phyloP scores from a whole-genome alignment of 2,113 vertebrate genomes.

The Melanerpes formicivorus region DNA sequence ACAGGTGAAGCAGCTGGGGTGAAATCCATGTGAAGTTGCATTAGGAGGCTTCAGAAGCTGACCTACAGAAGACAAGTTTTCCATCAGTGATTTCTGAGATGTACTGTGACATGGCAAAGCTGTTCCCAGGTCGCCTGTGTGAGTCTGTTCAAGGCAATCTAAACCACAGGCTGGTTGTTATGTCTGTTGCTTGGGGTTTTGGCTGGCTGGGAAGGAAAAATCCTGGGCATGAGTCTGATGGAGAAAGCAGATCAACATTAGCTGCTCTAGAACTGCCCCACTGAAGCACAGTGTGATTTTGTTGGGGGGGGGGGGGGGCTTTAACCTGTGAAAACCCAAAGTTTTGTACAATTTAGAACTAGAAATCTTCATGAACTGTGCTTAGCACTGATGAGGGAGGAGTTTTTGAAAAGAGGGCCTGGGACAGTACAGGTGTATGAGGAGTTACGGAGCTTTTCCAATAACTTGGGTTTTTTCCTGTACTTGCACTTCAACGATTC shows the following conservation, averaged over 20 bases:
- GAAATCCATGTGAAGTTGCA: fast-evolving
- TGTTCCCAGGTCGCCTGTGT: background rate
- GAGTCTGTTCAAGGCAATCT: background rate
- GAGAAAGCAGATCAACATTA: background rate
- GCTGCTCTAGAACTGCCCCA: background rate
- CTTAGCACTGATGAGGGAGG: background rate
- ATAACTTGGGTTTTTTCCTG: background rate
- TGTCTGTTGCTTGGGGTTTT: background rate
- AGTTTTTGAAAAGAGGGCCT: background rate
- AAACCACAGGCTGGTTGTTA: too few relatives aligned
- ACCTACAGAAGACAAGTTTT: background rate
- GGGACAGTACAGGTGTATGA: background rate
- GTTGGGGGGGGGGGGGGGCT: too few relatives aligned
- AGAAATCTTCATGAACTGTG: too few relatives aligned
- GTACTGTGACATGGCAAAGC: background rate
- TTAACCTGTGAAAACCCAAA: background rate
- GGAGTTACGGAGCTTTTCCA: background rate
- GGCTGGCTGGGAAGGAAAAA: background rate
- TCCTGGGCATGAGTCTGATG: background rate
- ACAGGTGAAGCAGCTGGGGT: background rate
- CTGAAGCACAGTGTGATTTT: fast-evolving
- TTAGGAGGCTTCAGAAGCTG: background rate
- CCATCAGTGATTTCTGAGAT: too few relatives aligned
- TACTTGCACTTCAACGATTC: background rate
- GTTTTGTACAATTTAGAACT: background rate